Percentiles rank a stretch among this genome's conserved stretches.
phyloP scores from a whole-genome alignment of 1,140 invertebrate genomes.

The Helicoverpa armigera region DNA sequence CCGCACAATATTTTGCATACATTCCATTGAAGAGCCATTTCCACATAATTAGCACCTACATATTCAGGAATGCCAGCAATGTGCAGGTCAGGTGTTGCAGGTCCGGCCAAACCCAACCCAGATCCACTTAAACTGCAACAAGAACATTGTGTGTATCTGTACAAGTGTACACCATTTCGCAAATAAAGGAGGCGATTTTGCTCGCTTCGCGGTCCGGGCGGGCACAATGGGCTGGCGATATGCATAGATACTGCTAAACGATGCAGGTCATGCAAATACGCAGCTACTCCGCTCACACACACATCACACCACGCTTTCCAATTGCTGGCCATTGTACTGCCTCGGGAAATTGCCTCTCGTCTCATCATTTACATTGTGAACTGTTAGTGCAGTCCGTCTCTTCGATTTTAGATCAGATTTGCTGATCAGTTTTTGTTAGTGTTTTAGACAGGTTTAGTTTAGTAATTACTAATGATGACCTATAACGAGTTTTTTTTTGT shows the following conservation, averaged over 20 bases:
- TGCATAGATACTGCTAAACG: constrained; percentile 79
- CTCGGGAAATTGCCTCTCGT: constrained; percentile 47
- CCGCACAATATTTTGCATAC: not conserved
- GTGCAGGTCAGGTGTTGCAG: not conserved
- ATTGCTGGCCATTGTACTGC: constrained; percentile 47
- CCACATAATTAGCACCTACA: constrained; percentile 5
- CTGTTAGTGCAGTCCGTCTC: constrained; percentile 32
- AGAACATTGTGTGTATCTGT: constrained; percentile 50
- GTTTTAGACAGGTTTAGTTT: not conserved
- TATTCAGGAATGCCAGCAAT: constrained; percentile 30
- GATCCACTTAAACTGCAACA: constrained; percentile 44
- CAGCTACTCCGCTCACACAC: constrained; percentile 61
- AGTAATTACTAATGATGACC: too few species aligned
- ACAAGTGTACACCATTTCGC: constrained; percentile 63
- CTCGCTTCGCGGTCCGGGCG: constrained; percentile 75
- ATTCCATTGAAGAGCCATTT: constrained; percentile 17
- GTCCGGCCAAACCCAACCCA: constrained; percentile 34
- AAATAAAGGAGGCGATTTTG: constrained; percentile 78
- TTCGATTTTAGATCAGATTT: constrained; percentile 39
- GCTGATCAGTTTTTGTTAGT: constrained; percentile 31
- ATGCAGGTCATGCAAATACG: constrained; percentile 74
- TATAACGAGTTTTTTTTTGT: too few species aligned
- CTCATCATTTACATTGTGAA: constrained; percentile 46
- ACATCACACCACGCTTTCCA: constrained; percentile 66
- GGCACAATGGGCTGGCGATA: constrained; percentile 80